A percentile compares a stretch with the other conserved stretches of the same genome.
Conservation (phyloP, 2,888 invertebrate genomes). For the Coecobrya sp. region DNA sequence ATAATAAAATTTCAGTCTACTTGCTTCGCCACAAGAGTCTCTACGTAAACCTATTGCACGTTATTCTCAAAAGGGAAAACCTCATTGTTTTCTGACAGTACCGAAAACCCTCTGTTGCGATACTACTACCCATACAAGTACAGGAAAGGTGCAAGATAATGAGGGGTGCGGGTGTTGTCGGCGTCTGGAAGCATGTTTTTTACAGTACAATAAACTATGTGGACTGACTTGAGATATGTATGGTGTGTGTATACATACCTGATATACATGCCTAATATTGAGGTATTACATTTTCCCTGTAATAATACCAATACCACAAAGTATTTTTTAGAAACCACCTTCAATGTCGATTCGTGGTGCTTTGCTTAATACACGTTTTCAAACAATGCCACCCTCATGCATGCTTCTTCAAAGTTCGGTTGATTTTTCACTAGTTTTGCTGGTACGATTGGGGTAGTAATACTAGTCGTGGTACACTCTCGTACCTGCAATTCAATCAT, state of each 20-base stretch:
- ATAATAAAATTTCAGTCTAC: slow-evolving; percentile 63
- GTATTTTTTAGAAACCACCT: slow-evolving; percentile 60
- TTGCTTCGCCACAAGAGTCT: slow-evolving; percentile 30
- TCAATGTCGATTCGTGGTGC: background rate
- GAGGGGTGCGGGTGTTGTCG: slow-evolving; percentile 75
- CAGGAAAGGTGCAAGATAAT: slow-evolving; percentile 58
- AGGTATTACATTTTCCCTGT: slow-evolving; percentile 30
- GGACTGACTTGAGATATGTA: background rate
- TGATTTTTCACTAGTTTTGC: background rate
- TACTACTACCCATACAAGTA: slow-evolving; percentile 41
- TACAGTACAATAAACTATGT: slow-evolving; percentile 43
- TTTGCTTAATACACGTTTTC: slow-evolving; percentile 2
- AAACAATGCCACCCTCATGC: slow-evolving; percentile 3
- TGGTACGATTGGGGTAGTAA: slow-evolving; percentile 30
- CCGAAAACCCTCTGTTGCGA: background rate
- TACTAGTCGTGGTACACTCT: background rate
- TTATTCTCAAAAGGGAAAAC: slow-evolving; percentile 41
- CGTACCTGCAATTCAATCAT: slow-evolving; percentile 75
- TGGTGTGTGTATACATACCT: background rate
- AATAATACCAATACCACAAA: slow-evolving; percentile 59
- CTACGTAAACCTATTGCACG: background rate
- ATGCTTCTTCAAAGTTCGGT: slow-evolving; percentile 25
- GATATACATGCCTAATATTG: slow-evolving; percentile 44
- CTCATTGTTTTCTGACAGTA: background rate
- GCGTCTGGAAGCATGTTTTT: slow-evolving; percentile 70